These are phyloP conservation scores for Archocentrus centrarchus DNA, from an alignment of 2,113 vertebrate genomes.

Conservation along the genomic window DNA sequence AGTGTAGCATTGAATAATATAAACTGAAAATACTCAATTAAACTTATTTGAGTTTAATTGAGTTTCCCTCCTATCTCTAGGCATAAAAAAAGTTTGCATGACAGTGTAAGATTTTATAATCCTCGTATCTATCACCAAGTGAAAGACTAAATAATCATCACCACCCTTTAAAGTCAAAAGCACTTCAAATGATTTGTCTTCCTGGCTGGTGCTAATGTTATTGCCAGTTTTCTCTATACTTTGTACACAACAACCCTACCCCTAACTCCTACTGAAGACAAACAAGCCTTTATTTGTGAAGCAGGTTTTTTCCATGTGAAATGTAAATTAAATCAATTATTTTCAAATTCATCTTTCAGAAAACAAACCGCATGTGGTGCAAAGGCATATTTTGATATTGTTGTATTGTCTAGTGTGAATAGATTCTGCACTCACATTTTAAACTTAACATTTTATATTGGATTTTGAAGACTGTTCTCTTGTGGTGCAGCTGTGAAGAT, in stretches of 20 bases:
- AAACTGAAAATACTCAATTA: not conserved
- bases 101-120: not conserved
- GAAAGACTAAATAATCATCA: not conserved
- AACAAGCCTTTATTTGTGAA: not conserved
- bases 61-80: not conserved
- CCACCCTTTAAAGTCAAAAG: too few species aligned
- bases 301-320: too few species aligned
- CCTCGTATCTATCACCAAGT: not conserved
- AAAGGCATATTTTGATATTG: not conserved
- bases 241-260: not conserved
- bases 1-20: not conserved
- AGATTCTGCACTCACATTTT: not conserved
- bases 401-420: not conserved
- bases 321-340: too few species aligned
- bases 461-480: not conserved
- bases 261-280: not conserved
- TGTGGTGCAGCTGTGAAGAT: not conserved
- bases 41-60: not conserved
- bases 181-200: too few species aligned
- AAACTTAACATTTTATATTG: not conserved
- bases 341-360: not conserved
- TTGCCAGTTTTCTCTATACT: not conserved
- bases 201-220: not conserved
- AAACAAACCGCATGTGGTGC: not conserved
- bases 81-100: not conserved